Conservation (phyloP, 1,140 invertebrate genomes). For the Zaprionus tsacasi region DNA sequence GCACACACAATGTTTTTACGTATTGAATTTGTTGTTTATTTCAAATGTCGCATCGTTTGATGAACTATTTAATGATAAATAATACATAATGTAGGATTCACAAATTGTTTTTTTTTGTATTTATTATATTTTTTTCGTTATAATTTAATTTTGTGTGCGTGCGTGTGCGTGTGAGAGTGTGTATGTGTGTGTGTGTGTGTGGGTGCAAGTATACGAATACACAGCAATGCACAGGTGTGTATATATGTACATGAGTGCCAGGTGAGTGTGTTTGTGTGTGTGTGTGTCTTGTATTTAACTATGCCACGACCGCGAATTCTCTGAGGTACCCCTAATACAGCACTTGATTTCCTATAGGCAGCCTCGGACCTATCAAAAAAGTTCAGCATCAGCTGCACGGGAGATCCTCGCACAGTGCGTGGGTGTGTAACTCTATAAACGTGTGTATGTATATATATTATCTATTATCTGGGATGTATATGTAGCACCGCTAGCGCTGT, state of each 20-base stretch:
- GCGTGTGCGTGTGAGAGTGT: conserved; percentile 10
- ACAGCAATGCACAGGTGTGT: conserved; percentile 26
- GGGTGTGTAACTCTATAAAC: not conserved
- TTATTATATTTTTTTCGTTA: conserved; percentile 14
- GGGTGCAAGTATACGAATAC: conserved; percentile 26
- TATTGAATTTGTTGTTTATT: conserved; percentile 47
- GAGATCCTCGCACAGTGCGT: not conserved
- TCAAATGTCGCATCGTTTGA: conserved; percentile 39
- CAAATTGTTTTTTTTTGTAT: conserved; percentile 28
- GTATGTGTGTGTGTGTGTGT: conserved; percentile 15
- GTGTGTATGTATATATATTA: conserved; percentile 1
- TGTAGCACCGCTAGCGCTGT: not conserved
- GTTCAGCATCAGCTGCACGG: conserved; percentile 6
- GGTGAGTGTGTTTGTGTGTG: conserved; percentile 8
- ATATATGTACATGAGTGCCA: conserved; percentile 22
- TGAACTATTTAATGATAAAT: conserved; percentile 51
- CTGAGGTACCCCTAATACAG: conserved; percentile 12
- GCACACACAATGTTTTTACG: conserved; percentile 27
- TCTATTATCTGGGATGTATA: not conserved
- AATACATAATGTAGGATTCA: conserved; percentile 39
- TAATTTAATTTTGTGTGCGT: conserved; percentile 34
- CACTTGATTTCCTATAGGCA: conserved; percentile 2
- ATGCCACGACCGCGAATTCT: conserved; percentile 38
- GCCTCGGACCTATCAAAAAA: conserved; percentile 4
- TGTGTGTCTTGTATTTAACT: conserved; percentile 2